phyloP scores from a whole-genome alignment of 2,113 vertebrate genomes.

The Pomatorhinus ruficollis region DNA sequence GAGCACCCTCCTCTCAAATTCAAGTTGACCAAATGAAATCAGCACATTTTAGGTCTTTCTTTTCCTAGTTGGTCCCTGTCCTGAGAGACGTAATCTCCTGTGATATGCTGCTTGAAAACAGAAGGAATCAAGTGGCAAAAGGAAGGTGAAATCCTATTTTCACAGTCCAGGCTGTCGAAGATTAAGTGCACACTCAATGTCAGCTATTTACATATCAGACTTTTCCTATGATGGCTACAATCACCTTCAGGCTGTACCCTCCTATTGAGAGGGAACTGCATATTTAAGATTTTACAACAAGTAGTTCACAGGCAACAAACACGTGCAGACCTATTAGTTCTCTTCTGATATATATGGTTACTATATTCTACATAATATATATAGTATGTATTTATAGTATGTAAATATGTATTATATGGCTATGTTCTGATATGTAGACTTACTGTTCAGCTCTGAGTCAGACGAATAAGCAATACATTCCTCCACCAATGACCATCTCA shows the following conservation, averaged over 20 bases:
- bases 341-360: background rate
- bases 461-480: background rate
- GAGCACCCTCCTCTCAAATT: background rate
- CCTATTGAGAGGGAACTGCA: accelerated
- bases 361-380: background rate
- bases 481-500: background rate
- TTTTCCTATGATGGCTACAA: background rate
- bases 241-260: background rate
- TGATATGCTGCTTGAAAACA: background rate
- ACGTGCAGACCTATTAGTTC: background rate
- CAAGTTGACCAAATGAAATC: background rate
- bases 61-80: background rate
- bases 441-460: background rate
- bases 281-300: background rate
- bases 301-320: background rate
- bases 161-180: background rate
- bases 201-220: background rate
- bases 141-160: background rate
- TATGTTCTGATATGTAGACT: background rate
- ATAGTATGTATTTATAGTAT: background rate
- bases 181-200: accelerated
- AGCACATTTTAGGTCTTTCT: background rate
- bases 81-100: background rate
- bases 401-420: background rate
- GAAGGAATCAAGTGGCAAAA: background rate